phyloP scores from a whole-genome alignment of 2,888 invertebrate species.

The Mechanitis mazaeus region DNA sequence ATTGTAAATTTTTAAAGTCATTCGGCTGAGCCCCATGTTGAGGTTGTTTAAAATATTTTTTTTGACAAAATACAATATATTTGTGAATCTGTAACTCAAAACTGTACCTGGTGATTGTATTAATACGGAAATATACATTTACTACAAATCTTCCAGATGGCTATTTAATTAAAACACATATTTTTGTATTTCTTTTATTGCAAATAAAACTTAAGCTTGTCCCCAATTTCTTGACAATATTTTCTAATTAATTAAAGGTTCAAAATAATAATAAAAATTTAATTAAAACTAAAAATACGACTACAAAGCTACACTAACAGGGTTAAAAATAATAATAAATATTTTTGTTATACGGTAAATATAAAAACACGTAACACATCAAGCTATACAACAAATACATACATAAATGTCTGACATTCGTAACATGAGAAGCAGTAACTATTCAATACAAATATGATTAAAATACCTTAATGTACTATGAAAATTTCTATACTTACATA shows the following conservation, averaged over 20 bases:
- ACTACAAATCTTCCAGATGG: slow-evolving; percentile 71
- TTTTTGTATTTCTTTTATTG: slow-evolving; percentile 50
- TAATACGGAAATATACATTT: slow-evolving; percentile 74
- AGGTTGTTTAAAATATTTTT: slow-evolving; percentile 47
- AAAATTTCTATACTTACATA: slow-evolving; percentile 19
- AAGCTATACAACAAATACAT: slow-evolving; percentile 32
- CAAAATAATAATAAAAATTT: slow-evolving; percentile 36
- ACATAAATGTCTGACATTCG: slow-evolving; percentile 56
- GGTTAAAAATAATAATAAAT: too few species aligned
- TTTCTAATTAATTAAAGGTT: slow-evolving; percentile 32
- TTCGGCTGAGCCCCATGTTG: slow-evolving; percentile 46
- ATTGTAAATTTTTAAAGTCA: slow-evolving; percentile 44
- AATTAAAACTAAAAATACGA: too few species aligned
- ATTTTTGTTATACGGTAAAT: slow-evolving; percentile 24
- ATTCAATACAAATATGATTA: slow-evolving; percentile 11
- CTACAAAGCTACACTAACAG: too few species aligned
- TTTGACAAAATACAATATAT: slow-evolving; percentile 61
- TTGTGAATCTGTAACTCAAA: slow-evolving; percentile 70
- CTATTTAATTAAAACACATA: slow-evolving; percentile 43
- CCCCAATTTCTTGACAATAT: slow-evolving; percentile 44
- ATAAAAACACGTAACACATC: slow-evolving; percentile 22
- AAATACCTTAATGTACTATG: slow-evolving; percentile 6
- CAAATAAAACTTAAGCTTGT: slow-evolving; percentile 58
- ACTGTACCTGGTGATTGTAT: slow-evolving; percentile 75
- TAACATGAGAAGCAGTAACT: slow-evolving; percentile 47